Evolutionary conservation across 2,113 vertebrate species (phyloP).

Genomic region (Sylvietta virens): DNA sequence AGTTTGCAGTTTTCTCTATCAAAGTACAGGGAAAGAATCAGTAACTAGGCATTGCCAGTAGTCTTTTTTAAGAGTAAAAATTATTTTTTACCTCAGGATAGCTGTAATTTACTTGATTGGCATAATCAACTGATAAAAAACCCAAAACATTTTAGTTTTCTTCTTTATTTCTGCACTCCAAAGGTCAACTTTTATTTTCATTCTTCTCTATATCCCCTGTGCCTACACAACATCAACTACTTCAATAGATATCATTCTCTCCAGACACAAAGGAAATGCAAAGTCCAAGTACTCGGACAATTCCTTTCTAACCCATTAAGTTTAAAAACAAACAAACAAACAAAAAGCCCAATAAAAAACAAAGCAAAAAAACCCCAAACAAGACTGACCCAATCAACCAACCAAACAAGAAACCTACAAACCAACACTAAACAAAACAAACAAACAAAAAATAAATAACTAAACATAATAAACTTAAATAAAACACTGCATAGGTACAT

Average conservation of each 20-base stretch:
- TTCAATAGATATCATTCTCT: background rate
- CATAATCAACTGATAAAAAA: background rate
- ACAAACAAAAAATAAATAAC: background rate
- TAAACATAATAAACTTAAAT: no score
- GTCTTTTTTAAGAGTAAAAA: background rate
- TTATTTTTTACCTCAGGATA: background rate
- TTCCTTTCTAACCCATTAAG: background rate
- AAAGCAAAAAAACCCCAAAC: background rate
- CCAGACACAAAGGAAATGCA: background rate
- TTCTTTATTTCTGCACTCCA: background rate
- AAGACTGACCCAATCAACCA: background rate
- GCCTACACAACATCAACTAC: background rate
- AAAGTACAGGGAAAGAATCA: background rate
- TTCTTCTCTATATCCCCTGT: background rate
- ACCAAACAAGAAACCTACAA: background rate
- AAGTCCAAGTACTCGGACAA: background rate
- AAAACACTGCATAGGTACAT: background rate
- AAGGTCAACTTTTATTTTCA: background rate
- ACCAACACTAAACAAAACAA: background rate
- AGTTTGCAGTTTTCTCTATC: background rate
- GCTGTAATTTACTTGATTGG: background rate
- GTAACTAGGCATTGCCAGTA: background rate
- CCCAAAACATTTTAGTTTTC: accelerated
- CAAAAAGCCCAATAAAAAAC: background rate
- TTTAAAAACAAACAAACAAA: background rate